A percentile compares a stretch with the other conserved stretches of the same genome.
Conservation (phyloP, 2,888 invertebrate genomes). For the Agriopis marginaria region DNA sequence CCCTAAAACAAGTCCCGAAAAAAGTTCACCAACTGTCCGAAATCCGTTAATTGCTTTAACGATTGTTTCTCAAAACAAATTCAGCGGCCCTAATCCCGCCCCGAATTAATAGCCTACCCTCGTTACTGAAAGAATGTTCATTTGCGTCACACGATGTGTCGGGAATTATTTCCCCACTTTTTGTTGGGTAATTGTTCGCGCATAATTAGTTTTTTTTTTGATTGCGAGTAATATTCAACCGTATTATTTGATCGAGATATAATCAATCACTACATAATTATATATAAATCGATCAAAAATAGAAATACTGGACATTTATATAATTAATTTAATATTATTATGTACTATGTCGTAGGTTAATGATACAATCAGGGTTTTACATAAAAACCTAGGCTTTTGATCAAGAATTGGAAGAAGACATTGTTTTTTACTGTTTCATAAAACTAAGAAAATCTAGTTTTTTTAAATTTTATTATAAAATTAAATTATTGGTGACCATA, state of each 20-base stretch:
- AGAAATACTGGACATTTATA: too few species aligned
- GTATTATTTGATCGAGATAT: too few species aligned
- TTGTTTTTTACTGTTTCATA: too few species aligned
- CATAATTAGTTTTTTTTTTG: conserved; percentile 23
- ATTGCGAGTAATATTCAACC: neutral
- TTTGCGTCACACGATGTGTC: conserved; percentile 43
- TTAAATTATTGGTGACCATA: too few species aligned
- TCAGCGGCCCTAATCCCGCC: conserved; percentile 45
- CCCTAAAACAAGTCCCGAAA: conserved; percentile 21
- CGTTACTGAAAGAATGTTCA: conserved; percentile 51
- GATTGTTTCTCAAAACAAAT: conserved; percentile 46
- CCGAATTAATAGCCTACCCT: conserved; percentile 51
- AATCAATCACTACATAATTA: neutral
- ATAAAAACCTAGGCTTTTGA: too few species aligned
- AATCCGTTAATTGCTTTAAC: conserved; percentile 38
- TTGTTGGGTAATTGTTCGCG: conserved; percentile 32
- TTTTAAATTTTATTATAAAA: too few species aligned
- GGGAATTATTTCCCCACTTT: conserved; percentile 29
- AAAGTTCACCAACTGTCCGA: conserved; percentile 24
- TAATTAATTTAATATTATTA: too few species aligned
- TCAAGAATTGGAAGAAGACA: too few species aligned
- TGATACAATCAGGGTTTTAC: too few species aligned
- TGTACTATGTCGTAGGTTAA: too few species aligned
- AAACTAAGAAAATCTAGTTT: too few species aligned
- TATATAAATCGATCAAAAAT: too few species aligned